Conservation (phyloP, 2,888 invertebrate species). For the Nudaria mundana region DNA sequence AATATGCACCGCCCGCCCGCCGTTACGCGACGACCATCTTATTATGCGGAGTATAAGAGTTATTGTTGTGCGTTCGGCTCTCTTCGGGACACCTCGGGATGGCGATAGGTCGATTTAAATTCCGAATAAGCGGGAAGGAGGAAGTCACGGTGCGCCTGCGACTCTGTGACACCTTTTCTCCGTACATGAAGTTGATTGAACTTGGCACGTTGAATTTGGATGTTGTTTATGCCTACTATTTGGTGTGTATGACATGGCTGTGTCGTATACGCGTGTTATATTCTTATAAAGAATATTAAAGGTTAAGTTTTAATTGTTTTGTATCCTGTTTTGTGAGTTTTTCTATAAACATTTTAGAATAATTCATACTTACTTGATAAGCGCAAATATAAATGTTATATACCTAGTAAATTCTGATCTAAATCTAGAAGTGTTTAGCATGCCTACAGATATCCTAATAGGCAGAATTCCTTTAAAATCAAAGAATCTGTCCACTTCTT, state of each 20-base stretch:
- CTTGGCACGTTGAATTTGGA: slow-evolving; percentile 45
- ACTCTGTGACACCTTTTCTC: slow-evolving; percentile 78
- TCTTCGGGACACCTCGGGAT: slow-evolving; percentile 51
- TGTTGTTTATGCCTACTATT: slow-evolving; percentile 44
- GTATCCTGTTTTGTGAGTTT: slow-evolving; percentile 6
- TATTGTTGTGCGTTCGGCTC: slow-evolving; percentile 37
- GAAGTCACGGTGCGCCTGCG: slow-evolving; percentile 69
- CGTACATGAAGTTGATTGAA: slow-evolving; percentile 74
- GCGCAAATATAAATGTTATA: too few relatives aligned
- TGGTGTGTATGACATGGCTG: too few relatives aligned
- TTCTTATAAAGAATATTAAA: slow-evolving; percentile 20
- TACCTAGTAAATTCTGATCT: too few relatives aligned
- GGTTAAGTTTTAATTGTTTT: slow-evolving; percentile 1
- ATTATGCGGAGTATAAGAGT: slow-evolving; percentile 43
- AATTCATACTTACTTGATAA: background rate
- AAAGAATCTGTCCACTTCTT: too few relatives aligned
- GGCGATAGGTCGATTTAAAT: slow-evolving; percentile 76
- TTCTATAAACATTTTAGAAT: too few relatives aligned
- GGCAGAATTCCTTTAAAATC: too few relatives aligned
- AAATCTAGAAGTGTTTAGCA: too few relatives aligned
- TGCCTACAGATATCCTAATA: too few relatives aligned
- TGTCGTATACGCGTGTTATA: slow-evolving; percentile 28
- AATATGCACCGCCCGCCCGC: slow-evolving; percentile 56
- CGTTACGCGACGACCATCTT: slow-evolving; percentile 48
- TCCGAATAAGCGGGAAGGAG: slow-evolving; percentile 79